Percentiles rank a stretch among this genome's conserved stretches.
phyloP scores from a whole-genome alignment of 1,140 invertebrate species.

The Thereuonema tuberculata region DNA sequence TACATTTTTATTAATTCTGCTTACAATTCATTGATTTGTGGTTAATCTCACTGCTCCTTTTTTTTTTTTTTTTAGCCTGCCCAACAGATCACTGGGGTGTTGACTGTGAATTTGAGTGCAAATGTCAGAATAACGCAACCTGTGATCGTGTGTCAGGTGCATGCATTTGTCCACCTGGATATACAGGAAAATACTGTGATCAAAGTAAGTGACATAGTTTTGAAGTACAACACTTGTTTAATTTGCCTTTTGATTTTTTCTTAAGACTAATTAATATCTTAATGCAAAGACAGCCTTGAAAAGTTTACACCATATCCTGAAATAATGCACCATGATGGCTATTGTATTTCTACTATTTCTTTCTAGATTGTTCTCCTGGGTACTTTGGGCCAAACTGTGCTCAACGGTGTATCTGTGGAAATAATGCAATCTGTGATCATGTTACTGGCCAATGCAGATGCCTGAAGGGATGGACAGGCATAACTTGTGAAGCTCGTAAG shows the following conservation, averaged over 20 bases:
- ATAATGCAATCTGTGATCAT: slow-evolving; percentile 35
- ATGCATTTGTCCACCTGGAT: slow-evolving; percentile 36
- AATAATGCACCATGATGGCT: no score
- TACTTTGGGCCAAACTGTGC: slow-evolving; percentile 34
- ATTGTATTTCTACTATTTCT: no score
- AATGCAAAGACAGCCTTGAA: no score
- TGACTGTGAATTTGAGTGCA: slow-evolving; percentile 33
- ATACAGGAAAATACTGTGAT: slow-evolving; percentile 31
- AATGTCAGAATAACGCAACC: slow-evolving; percentile 34
- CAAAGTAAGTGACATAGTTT: slow-evolving; percentile 26
- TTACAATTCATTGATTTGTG: no score
- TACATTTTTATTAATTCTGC: no score
- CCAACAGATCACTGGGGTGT: slow-evolving; percentile 30
- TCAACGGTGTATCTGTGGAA: slow-evolving; percentile 32
- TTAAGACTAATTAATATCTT: no score
- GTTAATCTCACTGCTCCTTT: no score
- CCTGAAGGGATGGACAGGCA: slow-evolving; percentile 35
- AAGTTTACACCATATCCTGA: no score
- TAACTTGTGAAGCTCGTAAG: slow-evolving; percentile 31
- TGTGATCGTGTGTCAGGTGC: slow-evolving; percentile 35
- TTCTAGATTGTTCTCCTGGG: slow-evolving; percentile 32
- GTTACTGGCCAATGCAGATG: slow-evolving; percentile 36
- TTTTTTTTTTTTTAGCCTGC: slow-evolving; percentile 28
- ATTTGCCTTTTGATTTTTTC: no score
- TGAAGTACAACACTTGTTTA: no score